These are phyloP conservation scores for Helogale parvula DNA, from an alignment of 2,113 vertebrate genomes.

Conservation along the genomic window DNA sequence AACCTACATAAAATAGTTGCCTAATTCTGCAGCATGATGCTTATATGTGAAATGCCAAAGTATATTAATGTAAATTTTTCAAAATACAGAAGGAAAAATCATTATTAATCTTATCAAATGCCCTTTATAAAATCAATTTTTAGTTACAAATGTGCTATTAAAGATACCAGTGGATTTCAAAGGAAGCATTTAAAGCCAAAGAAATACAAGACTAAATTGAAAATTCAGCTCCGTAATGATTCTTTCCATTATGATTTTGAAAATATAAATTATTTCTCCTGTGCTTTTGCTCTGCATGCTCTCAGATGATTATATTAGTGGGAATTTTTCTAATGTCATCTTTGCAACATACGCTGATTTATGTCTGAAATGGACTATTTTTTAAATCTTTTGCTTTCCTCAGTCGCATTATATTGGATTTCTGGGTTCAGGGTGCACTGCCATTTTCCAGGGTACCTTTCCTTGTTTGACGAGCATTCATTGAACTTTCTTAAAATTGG, in stretches of 20 bases:
- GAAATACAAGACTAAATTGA: conserved; percentile 24
- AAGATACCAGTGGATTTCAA: conserved; percentile 53
- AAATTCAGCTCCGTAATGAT: conserved; percentile 31
- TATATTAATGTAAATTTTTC: background rate
- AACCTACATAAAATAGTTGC: background rate
- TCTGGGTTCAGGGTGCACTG: background rate
- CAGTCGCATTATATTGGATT: background rate
- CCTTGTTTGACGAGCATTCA: background rate
- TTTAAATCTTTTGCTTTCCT: conserved; percentile 45
- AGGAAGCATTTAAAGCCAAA: conserved; percentile 72
- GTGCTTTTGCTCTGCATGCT: conserved; percentile 63
- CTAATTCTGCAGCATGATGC: conserved; percentile 9
- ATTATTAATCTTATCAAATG: background rate
- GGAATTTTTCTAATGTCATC: conserved; percentile 26
- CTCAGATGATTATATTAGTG: conserved; percentile 26
- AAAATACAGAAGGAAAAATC: background rate
- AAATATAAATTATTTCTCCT: conserved; percentile 29
- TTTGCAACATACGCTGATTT: conserved; percentile 38
- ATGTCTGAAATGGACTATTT: conserved; percentile 10
- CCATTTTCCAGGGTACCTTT: background rate
- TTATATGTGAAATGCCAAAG: background rate
- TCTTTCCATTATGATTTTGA: conserved; percentile 13
- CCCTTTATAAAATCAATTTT: background rate
- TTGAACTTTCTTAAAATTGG: background rate
- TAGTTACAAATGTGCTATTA: conserved; percentile 10